A percentile compares a stretch with the other conserved stretches of the same genome.
Conservation (phyloP, 2,888 invertebrate genomes). For the Gasteruption jaculator region DNA sequence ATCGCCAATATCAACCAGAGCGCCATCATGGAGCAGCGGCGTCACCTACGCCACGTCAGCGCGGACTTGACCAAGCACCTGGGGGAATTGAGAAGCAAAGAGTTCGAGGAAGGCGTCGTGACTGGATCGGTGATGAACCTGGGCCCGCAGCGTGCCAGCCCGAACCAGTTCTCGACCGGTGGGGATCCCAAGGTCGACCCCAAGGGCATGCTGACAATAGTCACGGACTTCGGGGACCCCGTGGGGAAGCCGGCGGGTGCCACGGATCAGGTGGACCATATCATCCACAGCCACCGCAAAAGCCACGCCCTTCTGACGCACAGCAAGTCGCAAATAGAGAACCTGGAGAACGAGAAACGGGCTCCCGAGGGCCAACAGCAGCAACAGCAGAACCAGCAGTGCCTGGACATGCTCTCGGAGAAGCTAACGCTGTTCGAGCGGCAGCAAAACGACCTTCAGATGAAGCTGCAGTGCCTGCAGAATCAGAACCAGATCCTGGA, state of each 20-base stretch:
- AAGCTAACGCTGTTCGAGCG: conserved; percentile 47
- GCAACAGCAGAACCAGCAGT: conserved; percentile 43
- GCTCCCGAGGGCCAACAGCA: conserved; percentile 27
- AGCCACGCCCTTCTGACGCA: conserved; percentile 39
- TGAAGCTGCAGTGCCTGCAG: conserved; percentile 45
- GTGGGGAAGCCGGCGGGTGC: conserved; percentile 33
- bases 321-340: conserved; percentile 41
- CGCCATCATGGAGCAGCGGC: conserved; percentile 47
- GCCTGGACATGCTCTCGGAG: conserved; percentile 44
- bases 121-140: conserved; percentile 46
- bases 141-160: conserved; percentile 43
- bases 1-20: conserved; percentile 46
- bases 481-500: conserved; percentile 48
- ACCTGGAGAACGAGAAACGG: conserved; percentile 27
- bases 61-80: conserved; percentile 48
- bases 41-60: conserved; percentile 47
- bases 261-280: conserved; percentile 43
- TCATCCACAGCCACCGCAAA: conserved; percentile 47
- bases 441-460: conserved; percentile 46
- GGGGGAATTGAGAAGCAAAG: conserved; percentile 44
- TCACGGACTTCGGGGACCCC: conserved; percentile 41
- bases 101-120: conserved; percentile 46
- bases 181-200: conserved; percentile 42
- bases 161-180: conserved; percentile 43
- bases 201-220: conserved; percentile 39